Conservation (phyloP, 2,797 vertebrate genomes). For the Gallinago solitaria region DNA sequence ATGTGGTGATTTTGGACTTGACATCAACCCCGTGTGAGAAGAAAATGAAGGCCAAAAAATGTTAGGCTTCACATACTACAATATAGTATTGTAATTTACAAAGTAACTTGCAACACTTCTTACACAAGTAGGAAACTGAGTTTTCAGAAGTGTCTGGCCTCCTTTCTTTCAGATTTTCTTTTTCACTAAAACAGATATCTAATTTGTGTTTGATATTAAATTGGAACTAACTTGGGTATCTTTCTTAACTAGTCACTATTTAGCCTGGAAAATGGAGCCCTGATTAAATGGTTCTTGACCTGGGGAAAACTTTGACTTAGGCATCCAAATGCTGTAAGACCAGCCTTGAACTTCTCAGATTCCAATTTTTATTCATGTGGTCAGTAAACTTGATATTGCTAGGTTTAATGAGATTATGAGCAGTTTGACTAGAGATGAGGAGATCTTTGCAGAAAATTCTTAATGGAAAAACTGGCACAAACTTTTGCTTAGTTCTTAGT, state of each 20-base stretch:
- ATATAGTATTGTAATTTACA: not conserved
- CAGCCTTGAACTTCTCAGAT: not conserved
- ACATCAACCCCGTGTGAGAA: not conserved
- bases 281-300: not conserved
- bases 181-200: not conserved
- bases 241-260: not conserved
- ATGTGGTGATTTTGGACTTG: not conserved
- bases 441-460: not conserved
- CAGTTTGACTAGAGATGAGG: not conserved
- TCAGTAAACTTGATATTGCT: not conserved
- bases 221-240: not conserved
- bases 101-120: not conserved
- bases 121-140: not conserved
- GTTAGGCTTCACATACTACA: not conserved
- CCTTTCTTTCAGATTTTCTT: not conserved
- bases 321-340: not conserved
- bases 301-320: not conserved
- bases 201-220: not conserved
- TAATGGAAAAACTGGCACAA: constrained; percentile 30
- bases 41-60: not conserved
- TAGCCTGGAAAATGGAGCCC: not conserved
- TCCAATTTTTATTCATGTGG: not conserved
- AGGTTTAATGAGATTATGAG: constrained; percentile 28
- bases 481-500: not conserved
- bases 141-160: not conserved